Evolutionary conservation across 2,797 vertebrate genomes (phyloP).

Genomic region (Bryconaethiops microstoma): DNA sequence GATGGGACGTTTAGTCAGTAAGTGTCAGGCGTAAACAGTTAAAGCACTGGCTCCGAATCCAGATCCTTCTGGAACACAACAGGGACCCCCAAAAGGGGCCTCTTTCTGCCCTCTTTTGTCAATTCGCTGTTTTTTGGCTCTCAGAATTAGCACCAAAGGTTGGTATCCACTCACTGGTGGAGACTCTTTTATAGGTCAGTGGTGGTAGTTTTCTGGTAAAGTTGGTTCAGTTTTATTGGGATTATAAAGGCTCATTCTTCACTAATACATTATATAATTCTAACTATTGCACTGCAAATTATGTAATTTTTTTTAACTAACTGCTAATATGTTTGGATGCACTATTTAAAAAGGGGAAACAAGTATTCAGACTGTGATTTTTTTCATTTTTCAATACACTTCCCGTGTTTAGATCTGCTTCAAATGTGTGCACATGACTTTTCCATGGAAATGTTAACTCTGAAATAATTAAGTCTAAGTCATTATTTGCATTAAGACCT

Average conservation of each 20-base stretch:
- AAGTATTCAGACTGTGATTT: too few relatives aligned
- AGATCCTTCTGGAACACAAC: background rate
- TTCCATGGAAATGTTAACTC: too few relatives aligned
- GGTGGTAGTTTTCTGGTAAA: background rate
- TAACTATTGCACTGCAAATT: background rate
- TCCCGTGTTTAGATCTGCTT: too few relatives aligned
- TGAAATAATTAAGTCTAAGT: too few relatives aligned
- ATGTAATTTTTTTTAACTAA: background rate
- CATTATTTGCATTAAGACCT: too few relatives aligned
- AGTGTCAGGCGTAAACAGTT: background rate
- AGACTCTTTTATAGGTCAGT: background rate
- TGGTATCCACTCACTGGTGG: background rate
- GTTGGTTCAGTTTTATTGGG: background rate
- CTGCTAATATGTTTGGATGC: background rate
- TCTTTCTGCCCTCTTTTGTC: background rate
- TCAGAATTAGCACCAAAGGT: background rate
- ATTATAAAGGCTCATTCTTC: background rate
- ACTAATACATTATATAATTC: background rate
- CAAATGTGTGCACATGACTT: too few relatives aligned
- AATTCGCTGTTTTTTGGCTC: conserved; percentile 4
- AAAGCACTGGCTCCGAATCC: background rate
- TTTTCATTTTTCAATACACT: too few relatives aligned
- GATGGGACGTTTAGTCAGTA: too few relatives aligned
- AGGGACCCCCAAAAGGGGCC: background rate
- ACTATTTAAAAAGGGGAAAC: background rate